Evolutionary conservation across 2,888 invertebrate species (phyloP).

Genomic region (Lysandra bellargus): DNA sequence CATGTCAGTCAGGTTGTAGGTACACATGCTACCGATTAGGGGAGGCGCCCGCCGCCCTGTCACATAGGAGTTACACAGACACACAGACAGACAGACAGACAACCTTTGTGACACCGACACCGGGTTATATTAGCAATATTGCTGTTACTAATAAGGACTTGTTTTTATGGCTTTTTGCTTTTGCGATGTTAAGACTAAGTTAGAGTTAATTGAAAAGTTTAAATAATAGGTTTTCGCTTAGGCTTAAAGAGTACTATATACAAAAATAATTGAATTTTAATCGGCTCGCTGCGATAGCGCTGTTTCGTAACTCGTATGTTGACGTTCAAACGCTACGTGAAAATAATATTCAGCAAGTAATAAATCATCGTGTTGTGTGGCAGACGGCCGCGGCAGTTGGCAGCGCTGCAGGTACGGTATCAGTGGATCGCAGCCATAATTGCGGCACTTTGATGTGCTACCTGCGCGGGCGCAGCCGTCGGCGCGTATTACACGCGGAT

Average conservation of each 20-base stretch:
- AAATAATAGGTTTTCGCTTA: background rate
- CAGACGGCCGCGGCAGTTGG: background rate
- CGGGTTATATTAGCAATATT: background rate
- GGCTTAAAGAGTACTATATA: background rate
- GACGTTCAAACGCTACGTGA: background rate
- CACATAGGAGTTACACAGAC: background rate
- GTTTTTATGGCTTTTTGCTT: background rate
- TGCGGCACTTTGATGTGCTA: background rate
- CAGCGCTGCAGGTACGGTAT: background rate
- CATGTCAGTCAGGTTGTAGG: conserved; percentile 28
- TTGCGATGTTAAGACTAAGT: conserved; percentile 17
- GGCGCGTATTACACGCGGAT: background rate
- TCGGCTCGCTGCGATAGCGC: background rate
- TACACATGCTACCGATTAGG: conserved; percentile 41
- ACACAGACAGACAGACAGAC: background rate
- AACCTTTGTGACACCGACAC: conserved; percentile 6
- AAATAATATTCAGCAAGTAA: background rate
- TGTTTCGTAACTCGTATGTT: background rate
- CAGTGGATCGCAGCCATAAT: background rate
- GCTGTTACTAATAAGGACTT: background rate
- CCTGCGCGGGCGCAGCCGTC: conserved; percentile 9
- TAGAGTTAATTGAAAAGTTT: background rate
- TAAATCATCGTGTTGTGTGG: background rate
- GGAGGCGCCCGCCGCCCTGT: conserved; percentile 39
- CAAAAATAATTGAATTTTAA: background rate